Percentiles rank a stretch among this genome's conserved stretches.
Evolutionary conservation across 2,113 vertebrate genomes (phyloP).

Genomic region (Mobula birostris): DNA sequence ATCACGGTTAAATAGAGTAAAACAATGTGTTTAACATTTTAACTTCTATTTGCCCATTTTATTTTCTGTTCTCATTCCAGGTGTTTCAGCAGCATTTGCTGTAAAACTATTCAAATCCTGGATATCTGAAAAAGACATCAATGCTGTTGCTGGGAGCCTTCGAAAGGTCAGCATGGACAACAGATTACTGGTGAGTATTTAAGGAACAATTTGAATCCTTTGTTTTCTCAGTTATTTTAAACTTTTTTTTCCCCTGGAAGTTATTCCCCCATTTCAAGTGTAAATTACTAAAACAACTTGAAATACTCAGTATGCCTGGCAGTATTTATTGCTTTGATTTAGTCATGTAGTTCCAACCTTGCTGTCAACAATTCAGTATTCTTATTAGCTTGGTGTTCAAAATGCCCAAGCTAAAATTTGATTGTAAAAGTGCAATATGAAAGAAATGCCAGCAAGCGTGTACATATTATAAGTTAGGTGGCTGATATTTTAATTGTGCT

Average conservation of each 20-base stretch:
- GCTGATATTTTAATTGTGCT: not conserved
- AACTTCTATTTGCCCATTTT: not conserved
- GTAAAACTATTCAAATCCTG: slow-evolving; percentile 98
- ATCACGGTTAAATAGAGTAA: not conserved
- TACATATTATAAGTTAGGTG: not conserved
- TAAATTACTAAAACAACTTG: too few relatives aligned
- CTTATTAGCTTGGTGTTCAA: too few relatives aligned
- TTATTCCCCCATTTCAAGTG: too few relatives aligned
- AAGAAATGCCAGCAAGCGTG: too few relatives aligned
- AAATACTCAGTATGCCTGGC: too few relatives aligned
- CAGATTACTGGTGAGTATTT: slow-evolving; percentile 80
- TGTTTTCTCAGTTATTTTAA: too few relatives aligned
- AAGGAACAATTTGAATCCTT: not conserved
- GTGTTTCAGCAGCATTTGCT: slow-evolving; percentile 94
- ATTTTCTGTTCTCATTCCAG: slow-evolving; percentile 48
- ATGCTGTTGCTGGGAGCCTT: slow-evolving; percentile 85
- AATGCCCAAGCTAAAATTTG: too few relatives aligned
- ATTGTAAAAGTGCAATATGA: too few relatives aligned
- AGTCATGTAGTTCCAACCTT: too few relatives aligned
- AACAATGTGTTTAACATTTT: not conserved
- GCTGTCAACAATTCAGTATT: too few relatives aligned
- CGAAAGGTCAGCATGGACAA: slow-evolving; percentile 98
- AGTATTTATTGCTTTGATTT: too few relatives aligned
- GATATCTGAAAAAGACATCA: slow-evolving; percentile 98
- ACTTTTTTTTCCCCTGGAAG: too few relatives aligned